Base-by-base conservation (phyloP, 1,140 invertebrate species). In the Panagrolaimus sp. region DNA sequence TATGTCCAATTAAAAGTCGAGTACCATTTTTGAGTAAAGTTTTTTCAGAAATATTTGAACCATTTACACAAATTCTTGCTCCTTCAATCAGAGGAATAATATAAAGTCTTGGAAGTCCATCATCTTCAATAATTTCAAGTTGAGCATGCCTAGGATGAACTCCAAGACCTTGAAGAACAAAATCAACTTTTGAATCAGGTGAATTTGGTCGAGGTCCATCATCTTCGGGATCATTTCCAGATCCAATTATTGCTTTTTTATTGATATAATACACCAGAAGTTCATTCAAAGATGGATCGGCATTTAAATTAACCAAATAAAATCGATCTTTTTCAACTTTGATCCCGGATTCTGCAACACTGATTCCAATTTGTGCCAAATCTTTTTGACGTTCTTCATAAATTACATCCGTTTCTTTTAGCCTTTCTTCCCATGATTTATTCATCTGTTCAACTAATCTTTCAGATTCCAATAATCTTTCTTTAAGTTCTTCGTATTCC, bases 301-400 rank as follows among this genome's bases (percentile, higher is more conserved):
- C 93, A 85, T 98, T 98, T 52, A 98, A 87, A 87, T 98, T 98
- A 65, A 98, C 95, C 73, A 98, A 87, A 83, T 96, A 98, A 85
- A 92, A 96, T 86, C 94, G 93, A 84, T 94, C 94, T 82, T 96
- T 94, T 84, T 98, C 92, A 43, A 98, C 94, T 88, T 94, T 94
- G 76, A 98, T 98, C 6, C 95, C 96, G 58, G 92, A 94, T 58
- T 92, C 92, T 85, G 97, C 91, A 8, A 98, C 91, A 81, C 92
- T 94, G 78, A 98, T 96, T 21, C 95, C 96, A 92, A 98, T 98
- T 85, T 96, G 94, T 83, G 97, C 93, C 47, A 98, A 85, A 0
- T 94, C 92, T 72, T 94, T 91, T 81, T 96, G 93, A 73, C 95
- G 87, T 83, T 96, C 94, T 77, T 83, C 76, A 70, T 86, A 84